These are phyloP conservation scores for Pipa parva DNA, from an alignment of 2,113 vertebrate genomes.

Conservation along the genomic window DNA sequence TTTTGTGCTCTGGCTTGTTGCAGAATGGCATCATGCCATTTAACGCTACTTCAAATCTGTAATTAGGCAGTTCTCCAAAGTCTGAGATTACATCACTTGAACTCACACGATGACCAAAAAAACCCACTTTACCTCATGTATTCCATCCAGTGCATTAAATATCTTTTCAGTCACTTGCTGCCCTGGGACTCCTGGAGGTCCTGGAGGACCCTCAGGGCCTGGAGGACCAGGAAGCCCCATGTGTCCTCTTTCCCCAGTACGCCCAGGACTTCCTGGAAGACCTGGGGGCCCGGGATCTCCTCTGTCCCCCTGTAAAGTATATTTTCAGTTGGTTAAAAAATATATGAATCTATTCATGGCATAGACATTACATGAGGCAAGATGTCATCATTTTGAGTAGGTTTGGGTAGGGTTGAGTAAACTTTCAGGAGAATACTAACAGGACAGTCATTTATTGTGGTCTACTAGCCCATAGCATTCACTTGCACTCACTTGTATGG, in stretches of 20 bases:
- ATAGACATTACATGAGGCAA: neutral
- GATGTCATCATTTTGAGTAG: fast-evolving
- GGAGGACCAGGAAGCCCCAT: neutral
- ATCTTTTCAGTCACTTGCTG: neutral
- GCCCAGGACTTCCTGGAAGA: conserved; percentile 27
- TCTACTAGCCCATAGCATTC: too few relatives aligned
- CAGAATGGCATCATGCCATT: too few relatives aligned
- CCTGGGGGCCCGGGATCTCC: conserved; percentile 47
- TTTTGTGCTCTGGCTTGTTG: too few relatives aligned
- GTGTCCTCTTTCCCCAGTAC: conserved; percentile 3
- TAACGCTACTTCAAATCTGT: too few relatives aligned
- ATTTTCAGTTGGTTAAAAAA: neutral
- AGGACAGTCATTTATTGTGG: too few relatives aligned
- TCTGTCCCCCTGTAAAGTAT: conserved; percentile 48
- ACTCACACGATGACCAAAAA: too few relatives aligned
- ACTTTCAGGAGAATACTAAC: too few relatives aligned
- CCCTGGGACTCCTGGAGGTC: conserved; percentile 8
- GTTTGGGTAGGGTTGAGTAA: too few relatives aligned
- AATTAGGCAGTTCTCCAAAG: too few relatives aligned
- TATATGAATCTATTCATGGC: neutral
- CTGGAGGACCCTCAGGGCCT: conserved; percentile 8
- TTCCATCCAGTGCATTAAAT: neutral
- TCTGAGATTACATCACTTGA: too few relatives aligned
- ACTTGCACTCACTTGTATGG: too few relatives aligned
- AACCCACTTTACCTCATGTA: conserved; percentile 20